Conservation (phyloP, 1,140 invertebrate species). For the Acromyrmex echinatior region DNA sequence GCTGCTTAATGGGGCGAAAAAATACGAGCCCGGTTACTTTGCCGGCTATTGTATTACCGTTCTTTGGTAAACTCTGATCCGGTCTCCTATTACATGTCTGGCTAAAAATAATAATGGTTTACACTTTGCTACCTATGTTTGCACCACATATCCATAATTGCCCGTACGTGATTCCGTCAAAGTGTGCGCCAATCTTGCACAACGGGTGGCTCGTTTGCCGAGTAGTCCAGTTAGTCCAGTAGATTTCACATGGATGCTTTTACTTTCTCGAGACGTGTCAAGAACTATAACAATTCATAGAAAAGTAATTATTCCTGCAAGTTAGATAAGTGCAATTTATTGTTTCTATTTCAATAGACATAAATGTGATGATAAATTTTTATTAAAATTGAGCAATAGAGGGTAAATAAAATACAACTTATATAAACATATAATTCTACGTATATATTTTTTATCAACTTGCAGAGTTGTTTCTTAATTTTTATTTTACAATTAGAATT, state of each 20-base stretch:
- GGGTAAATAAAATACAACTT: background rate
- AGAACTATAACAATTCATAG: background rate
- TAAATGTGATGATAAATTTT: background rate
- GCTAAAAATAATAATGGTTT: constrained; percentile 83
- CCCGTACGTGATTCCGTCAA: constrained; percentile 47
- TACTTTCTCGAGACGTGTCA: background rate
- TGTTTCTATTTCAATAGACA: background rate
- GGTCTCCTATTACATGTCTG: constrained; percentile 74
- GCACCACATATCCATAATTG: constrained; percentile 75
- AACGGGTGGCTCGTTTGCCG: constrained; percentile 68
- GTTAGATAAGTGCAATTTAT: background rate
- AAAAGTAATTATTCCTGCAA: background rate
- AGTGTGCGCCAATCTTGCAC: constrained; percentile 59
- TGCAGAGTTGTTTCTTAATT: background rate
- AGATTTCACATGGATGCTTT: background rate
- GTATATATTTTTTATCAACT: no score
- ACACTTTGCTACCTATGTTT: constrained; percentile 82
- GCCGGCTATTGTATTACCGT: constrained; percentile 67
- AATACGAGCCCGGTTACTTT: constrained; percentile 47
- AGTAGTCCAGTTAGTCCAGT: no score
- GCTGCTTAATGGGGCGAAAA: constrained; percentile 42
- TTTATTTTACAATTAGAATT: background rate
- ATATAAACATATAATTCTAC: no score
- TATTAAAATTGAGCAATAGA: background rate
- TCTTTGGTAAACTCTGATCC: constrained; percentile 68